A percentile compares a stretch with the other conserved stretches of the same genome.
These are phyloP conservation scores for Acronicta psi DNA, from an alignment of 2,888 invertebrate genomes.

Conservation along the genomic window DNA sequence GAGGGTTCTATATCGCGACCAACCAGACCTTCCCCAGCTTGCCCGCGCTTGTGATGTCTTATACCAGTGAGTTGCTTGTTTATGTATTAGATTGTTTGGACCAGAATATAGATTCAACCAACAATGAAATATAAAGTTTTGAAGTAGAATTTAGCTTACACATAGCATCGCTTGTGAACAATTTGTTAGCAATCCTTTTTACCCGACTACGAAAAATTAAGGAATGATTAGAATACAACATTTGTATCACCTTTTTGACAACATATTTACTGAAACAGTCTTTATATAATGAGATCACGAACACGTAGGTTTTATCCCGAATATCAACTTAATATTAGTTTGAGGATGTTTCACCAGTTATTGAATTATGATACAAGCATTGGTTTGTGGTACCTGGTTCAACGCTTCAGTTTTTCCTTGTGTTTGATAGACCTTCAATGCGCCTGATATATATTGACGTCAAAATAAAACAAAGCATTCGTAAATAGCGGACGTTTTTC, in stretches of 20 bases:
- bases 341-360: not conserved
- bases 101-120: no score
- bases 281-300: no score
- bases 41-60: slow-evolving; percentile 97
- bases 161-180: no score
- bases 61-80: slow-evolving; percentile 93
- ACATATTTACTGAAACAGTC: no score
- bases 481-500: not conserved
- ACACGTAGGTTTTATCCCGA: no score
- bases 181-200: no score
- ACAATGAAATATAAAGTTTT: no score
- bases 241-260: no score
- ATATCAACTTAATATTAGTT: not conserved
- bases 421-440: not conserved
- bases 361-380: not conserved
- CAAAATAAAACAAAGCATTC: not conserved
- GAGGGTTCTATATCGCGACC: slow-evolving; percentile 98
- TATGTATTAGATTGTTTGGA: no score
- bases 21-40: slow-evolving; percentile 97
- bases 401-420: not conserved
- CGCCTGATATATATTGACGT: not conserved
- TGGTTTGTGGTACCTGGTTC: not conserved
- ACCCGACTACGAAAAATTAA: no score
- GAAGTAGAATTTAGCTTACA: no score
- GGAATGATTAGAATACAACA: no score